A percentile compares a stretch with the other conserved stretches of the same genome.
Conservation (phyloP, 2,888 invertebrate genomes). For the Cataglyphis livida region DNA sequence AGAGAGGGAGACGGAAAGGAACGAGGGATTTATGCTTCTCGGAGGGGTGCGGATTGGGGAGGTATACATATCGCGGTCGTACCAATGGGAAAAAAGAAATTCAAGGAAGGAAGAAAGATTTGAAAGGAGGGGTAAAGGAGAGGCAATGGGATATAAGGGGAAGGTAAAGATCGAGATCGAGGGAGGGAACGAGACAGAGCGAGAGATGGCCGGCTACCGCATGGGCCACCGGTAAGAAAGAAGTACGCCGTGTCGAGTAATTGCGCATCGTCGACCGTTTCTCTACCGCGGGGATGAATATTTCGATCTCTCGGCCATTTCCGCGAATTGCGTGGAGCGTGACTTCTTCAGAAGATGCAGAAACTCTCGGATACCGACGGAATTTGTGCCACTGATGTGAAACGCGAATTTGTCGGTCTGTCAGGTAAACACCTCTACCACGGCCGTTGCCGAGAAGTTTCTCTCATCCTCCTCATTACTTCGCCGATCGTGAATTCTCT, state of each 20-base stretch:
- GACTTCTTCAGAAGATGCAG: constrained; percentile 61
- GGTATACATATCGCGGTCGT: constrained; percentile 66
- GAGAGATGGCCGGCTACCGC: constrained; percentile 62
- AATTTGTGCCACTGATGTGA: constrained; percentile 63
- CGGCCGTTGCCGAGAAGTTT: not conserved
- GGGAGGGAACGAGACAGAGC: not conserved
- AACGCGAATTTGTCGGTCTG: constrained; percentile 28
- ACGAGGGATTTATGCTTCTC: constrained; percentile 40
- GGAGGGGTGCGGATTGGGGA: constrained; percentile 57
- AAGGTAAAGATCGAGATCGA: constrained; percentile 16
- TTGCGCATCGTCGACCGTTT: constrained; percentile 74
- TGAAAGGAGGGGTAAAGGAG: constrained; percentile 27
- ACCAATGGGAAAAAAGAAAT: constrained; percentile 61
- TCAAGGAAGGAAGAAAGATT: constrained; percentile 42
- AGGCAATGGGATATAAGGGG: not conserved
- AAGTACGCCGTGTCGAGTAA: constrained; percentile 64
- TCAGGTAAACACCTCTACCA: not conserved
- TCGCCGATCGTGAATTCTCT: constrained; percentile 1
- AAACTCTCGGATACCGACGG: constrained; percentile 49
- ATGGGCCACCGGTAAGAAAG: constrained; percentile 72
- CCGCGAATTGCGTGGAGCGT: constrained; percentile 66
- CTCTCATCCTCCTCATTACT: not conserved
- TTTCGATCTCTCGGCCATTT: constrained; percentile 72
- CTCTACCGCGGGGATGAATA: constrained; percentile 77
- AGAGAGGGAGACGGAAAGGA: constrained; percentile 50